These are phyloP conservation scores for Drosophila rhopaloa DNA, from an alignment of 1,140 invertebrate genomes.

Conservation along the genomic window DNA sequence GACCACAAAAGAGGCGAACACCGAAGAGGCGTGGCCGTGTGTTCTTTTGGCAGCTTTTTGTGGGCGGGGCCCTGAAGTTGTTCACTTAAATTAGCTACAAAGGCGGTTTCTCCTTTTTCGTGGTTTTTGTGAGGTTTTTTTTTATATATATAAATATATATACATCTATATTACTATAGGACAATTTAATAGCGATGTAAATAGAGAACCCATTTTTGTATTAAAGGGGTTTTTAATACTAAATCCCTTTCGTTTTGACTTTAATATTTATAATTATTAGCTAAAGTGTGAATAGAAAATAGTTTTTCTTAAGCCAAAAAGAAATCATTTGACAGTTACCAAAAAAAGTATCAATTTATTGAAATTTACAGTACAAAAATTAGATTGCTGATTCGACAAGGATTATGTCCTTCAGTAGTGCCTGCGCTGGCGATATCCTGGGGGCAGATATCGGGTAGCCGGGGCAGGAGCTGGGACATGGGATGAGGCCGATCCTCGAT, in stretches of 20 bases:
- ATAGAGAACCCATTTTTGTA: neutral
- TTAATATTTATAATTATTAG: too few relatives aligned
- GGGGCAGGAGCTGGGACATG: constrained; percentile 40
- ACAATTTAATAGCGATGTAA: neutral
- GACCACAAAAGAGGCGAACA: constrained; percentile 43
- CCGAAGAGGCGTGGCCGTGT: constrained; percentile 54
- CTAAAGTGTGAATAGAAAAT: too few relatives aligned
- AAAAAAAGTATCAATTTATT: constrained; percentile 2
- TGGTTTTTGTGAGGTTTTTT: neutral
- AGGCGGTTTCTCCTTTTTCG: constrained; percentile 8
- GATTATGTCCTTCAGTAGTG: constrained; percentile 43
- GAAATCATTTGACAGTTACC: neutral
- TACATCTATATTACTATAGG: neutral
- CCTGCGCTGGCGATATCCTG: constrained; percentile 67
- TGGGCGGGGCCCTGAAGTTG: constrained; percentile 28
- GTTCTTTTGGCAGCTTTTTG: constrained; percentile 21
- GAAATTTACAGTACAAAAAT: neutral
- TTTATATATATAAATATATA: neutral
- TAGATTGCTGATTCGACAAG: neutral
- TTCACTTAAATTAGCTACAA: constrained; percentile 40
- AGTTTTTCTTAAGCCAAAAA: too few relatives aligned
- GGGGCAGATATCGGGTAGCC: constrained; percentile 60
- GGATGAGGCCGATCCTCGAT: constrained; percentile 49
- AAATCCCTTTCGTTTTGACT: too few relatives aligned
- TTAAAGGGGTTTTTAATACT: too few relatives aligned